Evolutionary conservation across 2,113 vertebrate species (phyloP).

Genomic region (Gavia stellata): DNA sequence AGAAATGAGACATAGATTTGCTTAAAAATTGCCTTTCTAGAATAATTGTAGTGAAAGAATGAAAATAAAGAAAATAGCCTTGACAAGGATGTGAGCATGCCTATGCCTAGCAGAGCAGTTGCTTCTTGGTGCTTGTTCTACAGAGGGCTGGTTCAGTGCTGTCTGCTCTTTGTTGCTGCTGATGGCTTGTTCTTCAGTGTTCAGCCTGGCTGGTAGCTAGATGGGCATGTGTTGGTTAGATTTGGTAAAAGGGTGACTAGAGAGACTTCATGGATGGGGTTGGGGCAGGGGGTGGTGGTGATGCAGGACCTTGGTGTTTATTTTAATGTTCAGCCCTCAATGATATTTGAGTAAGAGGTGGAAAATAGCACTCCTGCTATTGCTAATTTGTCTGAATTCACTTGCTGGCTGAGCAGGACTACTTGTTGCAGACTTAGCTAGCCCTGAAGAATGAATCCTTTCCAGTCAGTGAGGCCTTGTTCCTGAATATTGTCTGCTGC

Average conservation of each 20-base stretch:
- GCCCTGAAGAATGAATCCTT: too few species aligned
- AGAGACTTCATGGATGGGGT: accelerated
- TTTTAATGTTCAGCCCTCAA: not conserved
- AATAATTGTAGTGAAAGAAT: not conserved
- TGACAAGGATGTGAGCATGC: not conserved
- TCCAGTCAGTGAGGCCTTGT: too few species aligned
- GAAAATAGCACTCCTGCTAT: not conserved
- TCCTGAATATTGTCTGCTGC: too few species aligned
- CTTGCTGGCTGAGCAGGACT: not conserved
- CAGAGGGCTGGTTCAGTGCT: too few species aligned
- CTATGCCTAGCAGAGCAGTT: not conserved
- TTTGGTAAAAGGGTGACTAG: too few species aligned
- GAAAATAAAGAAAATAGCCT: not conserved
- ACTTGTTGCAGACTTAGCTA: not conserved
- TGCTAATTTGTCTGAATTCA: too few species aligned
- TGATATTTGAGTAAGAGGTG: not conserved
- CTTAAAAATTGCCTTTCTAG: too few species aligned
- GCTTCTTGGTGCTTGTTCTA: not conserved
- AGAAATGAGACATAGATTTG: not conserved
- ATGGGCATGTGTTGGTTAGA: too few species aligned
- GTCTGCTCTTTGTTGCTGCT: not conserved
- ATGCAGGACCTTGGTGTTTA: too few species aligned
- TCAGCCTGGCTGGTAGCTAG: too few species aligned
- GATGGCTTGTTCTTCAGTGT: not conserved
- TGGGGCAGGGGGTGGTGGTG: not conserved